Percentiles rank a stretch among this genome's conserved stretches.
Conservation (phyloP, 2,113 vertebrate species). For the Tragelaphus imberbis region DNA sequence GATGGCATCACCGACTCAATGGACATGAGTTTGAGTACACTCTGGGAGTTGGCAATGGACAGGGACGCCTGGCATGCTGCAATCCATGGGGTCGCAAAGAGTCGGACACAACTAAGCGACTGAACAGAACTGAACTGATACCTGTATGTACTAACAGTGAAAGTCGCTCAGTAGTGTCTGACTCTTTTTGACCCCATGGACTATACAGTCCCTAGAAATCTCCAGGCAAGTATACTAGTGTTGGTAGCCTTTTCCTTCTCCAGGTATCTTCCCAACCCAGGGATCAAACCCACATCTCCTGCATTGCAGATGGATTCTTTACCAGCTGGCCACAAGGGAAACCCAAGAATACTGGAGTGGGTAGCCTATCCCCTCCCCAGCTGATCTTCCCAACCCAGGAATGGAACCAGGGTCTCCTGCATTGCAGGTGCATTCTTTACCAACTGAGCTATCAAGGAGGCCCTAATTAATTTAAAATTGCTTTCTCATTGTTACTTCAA, state of each 20-base stretch:
- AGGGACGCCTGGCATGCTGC: accelerated
- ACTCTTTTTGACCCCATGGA: background rate
- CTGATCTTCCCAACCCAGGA: background rate
- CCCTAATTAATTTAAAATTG: background rate
- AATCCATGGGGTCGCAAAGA: background rate
- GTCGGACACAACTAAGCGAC: background rate
- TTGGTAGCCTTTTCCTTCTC: background rate
- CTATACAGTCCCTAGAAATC: background rate
- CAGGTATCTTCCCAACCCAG: background rate
- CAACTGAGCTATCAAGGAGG: background rate
- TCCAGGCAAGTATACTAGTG: background rate
- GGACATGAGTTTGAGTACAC: background rate
- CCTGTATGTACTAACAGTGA: background rate
- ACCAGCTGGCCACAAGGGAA: background rate
- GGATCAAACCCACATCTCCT: background rate
- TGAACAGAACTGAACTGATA: background rate
- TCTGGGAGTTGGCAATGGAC: background rate
- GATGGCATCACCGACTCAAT: background rate
- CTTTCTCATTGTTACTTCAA: background rate
- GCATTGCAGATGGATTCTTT: background rate
- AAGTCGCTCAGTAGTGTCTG: background rate
- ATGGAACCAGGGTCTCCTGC: background rate
- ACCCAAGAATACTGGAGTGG: background rate
- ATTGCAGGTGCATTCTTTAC: background rate
- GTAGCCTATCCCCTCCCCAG: background rate